Base-by-base conservation (phyloP, 2,113 vertebrate species). In the Rhinogobius similis region DNA sequence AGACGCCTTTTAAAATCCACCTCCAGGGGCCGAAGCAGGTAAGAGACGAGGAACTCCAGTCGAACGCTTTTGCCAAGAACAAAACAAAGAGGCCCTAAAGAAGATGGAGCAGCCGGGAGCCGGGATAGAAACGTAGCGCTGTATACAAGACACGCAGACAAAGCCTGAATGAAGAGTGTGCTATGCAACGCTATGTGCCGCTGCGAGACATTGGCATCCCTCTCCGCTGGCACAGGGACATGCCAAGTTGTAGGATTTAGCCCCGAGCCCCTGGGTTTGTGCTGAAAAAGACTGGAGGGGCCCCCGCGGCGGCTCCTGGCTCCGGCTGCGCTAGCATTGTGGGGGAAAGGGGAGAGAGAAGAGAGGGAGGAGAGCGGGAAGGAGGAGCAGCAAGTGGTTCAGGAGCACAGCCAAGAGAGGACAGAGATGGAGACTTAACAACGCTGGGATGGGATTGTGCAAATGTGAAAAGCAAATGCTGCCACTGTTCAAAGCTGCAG, bases 181-280 rank as follows among this genome's bases (percentile, higher is more conserved):
- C 88, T 78, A 89, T 90, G 55, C 55, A 4, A 18, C 55, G 55
- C 55, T 29, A 55, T 10, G 92, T 50, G 46, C 46, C 46, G 8
- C 89, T 83, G 89, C 88, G 82, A 86, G 88, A 83, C 83, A 84
- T 81, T 91, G 90, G 90, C 90, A 90, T 82, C 67, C 76, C 53
- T 59, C 43, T 9, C 65, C 78, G 86, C 86, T 93, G 93, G 93
- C 92, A 93, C 76, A 11, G 50, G 14, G 48, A 55, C 69, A 68
- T 91, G 93, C 92, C 93, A 94, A 93, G 92, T 92, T 93, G 93
- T 94, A 93, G 92, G 92, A 93, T 94, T 94, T 94, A 93, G 88
- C 89, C 90, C 72, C 70, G 88, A 89, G 88, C 90, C 89, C 87
- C 85, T 88, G 87, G 90, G 92, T 85, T 90, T 91, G 24, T 29